Evolutionary conservation across 1,140 invertebrate species (phyloP).

Genomic region (Drosophila repletoides): DNA sequence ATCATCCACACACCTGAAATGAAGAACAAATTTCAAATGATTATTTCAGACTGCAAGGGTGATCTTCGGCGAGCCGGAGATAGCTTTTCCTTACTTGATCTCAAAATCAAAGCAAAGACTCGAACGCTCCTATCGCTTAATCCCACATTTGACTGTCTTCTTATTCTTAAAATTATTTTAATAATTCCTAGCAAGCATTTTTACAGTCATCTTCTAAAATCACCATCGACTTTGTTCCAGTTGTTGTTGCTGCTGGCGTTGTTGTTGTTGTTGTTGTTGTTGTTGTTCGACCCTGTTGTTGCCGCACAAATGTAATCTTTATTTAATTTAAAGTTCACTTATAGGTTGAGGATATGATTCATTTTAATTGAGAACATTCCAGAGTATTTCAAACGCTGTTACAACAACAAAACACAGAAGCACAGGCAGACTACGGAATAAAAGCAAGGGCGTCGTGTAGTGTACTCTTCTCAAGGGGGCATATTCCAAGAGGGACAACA

Average conservation of each 20-base stretch:
- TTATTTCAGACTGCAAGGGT: too few relatives aligned
- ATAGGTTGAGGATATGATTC: constrained; percentile 78
- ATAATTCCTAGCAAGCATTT: too few relatives aligned
- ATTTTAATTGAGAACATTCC: constrained; percentile 73
- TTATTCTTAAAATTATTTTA: too few relatives aligned
- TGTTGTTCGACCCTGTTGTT: constrained; percentile 10
- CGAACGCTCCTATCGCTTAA: too few relatives aligned
- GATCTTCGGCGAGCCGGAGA: too few relatives aligned
- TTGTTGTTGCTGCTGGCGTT: constrained; percentile 10
- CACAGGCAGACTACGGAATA: neutral
- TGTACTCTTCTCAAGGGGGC: neutral
- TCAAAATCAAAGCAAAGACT: too few relatives aligned
- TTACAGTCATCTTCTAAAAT: constrained; percentile 9
- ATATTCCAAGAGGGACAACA: neutral
- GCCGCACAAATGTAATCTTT: constrained; percentile 59
- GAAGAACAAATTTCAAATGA: too few relatives aligned
- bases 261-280: constrained; percentile 7
- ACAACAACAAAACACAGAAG: constrained; percentile 8
- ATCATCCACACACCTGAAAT: too few relatives aligned
- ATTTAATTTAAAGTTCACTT: constrained; percentile 74
- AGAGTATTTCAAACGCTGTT: constrained; percentile 27
- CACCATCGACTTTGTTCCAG: neutral
- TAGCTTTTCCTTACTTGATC: too few relatives aligned
- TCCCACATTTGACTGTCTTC: too few relatives aligned
- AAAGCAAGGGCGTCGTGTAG: neutral